Evolutionary conservation across 2,888 invertebrate species (phyloP).

Genomic region (Oxytorus armatus): DNA sequence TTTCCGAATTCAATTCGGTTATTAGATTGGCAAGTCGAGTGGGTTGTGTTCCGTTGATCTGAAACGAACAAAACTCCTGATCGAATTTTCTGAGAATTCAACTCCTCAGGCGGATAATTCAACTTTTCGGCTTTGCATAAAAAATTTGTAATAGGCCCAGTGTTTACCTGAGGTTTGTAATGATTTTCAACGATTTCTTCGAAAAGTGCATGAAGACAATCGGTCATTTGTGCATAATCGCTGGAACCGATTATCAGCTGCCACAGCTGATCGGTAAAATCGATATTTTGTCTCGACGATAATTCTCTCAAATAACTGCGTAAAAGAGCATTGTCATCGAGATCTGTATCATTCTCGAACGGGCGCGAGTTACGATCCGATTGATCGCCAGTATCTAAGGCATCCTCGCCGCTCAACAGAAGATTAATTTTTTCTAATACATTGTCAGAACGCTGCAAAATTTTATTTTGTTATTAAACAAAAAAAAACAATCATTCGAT

Average conservation of each 20-base stretch:
- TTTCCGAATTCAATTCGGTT: slow-evolving; percentile 63
- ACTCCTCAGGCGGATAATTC: too few species aligned
- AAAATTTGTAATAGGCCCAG: too few species aligned
- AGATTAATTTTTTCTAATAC: slow-evolving; percentile 69
- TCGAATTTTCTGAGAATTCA: too few species aligned
- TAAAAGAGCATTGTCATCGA: slow-evolving; percentile 66
- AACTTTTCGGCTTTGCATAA: background rate
- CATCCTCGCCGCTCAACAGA: slow-evolving; percentile 70
- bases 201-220: slow-evolving; percentile 72
- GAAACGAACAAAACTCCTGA: background rate
- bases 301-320: slow-evolving; percentile 68
- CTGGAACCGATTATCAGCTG: slow-evolving; percentile 64
- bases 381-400: slow-evolving; percentile 30
- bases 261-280: slow-evolving; percentile 78
- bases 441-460: slow-evolving; percentile 68
- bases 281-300: slow-evolving; percentile 71
- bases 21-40: slow-evolving; percentile 74
- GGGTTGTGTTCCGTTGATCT: slow-evolving; percentile 70
- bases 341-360: slow-evolving; percentile 58
- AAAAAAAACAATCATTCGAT: background rate
- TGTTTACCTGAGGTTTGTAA: slow-evolving; percentile 74
- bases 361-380: slow-evolving; percentile 23
- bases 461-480: too few species aligned
- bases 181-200: slow-evolving; percentile 69
- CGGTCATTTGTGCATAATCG: slow-evolving; percentile 71